These are phyloP conservation scores for Pogona vitticeps DNA, from an alignment of 2,113 vertebrate species.

Conservation along the genomic window DNA sequence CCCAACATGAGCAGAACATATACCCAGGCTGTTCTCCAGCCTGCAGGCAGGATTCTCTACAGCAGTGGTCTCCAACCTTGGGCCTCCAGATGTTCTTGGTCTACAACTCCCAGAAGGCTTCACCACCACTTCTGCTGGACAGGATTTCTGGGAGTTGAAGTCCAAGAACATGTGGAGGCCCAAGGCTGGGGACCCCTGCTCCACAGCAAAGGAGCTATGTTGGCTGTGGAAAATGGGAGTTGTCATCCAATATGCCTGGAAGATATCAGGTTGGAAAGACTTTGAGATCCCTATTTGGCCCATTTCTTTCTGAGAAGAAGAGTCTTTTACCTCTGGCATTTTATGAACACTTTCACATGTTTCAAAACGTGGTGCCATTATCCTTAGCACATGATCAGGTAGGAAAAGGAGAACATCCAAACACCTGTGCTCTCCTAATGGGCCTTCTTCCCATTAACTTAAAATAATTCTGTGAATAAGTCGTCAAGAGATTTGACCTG, in stretches of 20 bases:
- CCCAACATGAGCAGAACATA: background rate
- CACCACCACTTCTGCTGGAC: too few species aligned
- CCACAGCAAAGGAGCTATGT: background rate
- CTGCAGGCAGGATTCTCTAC: background rate
- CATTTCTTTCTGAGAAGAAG: background rate
- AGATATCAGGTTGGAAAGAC: background rate
- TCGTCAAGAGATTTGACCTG: too few species aligned
- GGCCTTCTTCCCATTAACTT: too few species aligned
- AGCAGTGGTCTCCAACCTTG: too few species aligned
- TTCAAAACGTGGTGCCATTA: background rate
- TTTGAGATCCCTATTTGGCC: background rate
- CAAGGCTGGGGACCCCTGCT: too few species aligned
- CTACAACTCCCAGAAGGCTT: too few species aligned
- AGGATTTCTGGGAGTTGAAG: too few species aligned
- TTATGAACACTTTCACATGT: background rate
- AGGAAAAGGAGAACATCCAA: too few species aligned
- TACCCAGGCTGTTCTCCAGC: background rate
- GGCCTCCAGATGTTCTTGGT: too few species aligned
- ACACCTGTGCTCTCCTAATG: too few species aligned
- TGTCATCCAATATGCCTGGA: background rate
- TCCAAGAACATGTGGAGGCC: too few species aligned
- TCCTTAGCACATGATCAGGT: background rate
- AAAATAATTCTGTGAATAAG: too few species aligned
- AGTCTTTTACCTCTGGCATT: background rate
- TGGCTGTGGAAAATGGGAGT: background rate